A percentile compares a stretch with the other conserved stretches of the same genome.
phyloP scores from a whole-genome alignment of 2,888 invertebrate species.

The Stramonita haemastoma region DNA sequence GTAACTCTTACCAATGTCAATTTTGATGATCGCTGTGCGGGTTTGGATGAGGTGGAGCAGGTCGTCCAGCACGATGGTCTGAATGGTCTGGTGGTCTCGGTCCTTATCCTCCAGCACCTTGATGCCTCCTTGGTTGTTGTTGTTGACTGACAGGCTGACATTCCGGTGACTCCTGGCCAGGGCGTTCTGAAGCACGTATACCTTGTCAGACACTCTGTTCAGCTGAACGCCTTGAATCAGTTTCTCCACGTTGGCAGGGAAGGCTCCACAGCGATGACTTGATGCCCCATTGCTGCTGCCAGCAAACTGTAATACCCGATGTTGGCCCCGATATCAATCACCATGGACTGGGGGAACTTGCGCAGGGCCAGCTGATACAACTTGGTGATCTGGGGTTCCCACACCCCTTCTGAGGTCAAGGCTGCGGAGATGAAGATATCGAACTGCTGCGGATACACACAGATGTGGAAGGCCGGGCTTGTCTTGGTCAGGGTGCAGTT shows the following conservation, averaged over 20 bases:
- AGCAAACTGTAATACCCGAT: constrained; percentile 71
- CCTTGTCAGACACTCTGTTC: constrained; percentile 7
- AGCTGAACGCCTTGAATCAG: constrained; percentile 55
- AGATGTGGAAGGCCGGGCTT: constrained; percentile 59
- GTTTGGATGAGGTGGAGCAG: constrained; percentile 54
- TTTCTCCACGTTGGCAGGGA: constrained; percentile 52
- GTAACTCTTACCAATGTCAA: constrained; percentile 63
- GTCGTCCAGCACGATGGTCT: constrained; percentile 60
- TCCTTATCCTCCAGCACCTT: constrained; percentile 49
- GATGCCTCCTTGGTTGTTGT: constrained; percentile 69
- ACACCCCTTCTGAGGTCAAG: constrained; percentile 62
- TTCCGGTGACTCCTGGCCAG: constrained; percentile 58
- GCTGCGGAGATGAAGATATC: constrained; percentile 69
- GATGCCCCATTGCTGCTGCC: constrained; percentile 66
- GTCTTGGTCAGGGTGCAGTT: constrained; percentile 60
- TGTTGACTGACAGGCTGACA: constrained; percentile 54
- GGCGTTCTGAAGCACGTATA: constrained; percentile 62
- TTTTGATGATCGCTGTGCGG: constrained; percentile 60
- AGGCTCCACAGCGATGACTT: constrained; percentile 74
- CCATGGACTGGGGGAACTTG: constrained; percentile 54
- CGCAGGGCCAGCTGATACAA: constrained; percentile 60
- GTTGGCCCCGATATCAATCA: constrained; percentile 75
- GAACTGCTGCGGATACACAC: constrained; percentile 58
- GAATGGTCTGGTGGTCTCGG: constrained; percentile 27
- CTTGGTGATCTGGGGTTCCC: constrained; percentile 70